Evolutionary conservation across 2,797 vertebrate species (phyloP).

Genomic region (Manis pentadactyla): DNA sequence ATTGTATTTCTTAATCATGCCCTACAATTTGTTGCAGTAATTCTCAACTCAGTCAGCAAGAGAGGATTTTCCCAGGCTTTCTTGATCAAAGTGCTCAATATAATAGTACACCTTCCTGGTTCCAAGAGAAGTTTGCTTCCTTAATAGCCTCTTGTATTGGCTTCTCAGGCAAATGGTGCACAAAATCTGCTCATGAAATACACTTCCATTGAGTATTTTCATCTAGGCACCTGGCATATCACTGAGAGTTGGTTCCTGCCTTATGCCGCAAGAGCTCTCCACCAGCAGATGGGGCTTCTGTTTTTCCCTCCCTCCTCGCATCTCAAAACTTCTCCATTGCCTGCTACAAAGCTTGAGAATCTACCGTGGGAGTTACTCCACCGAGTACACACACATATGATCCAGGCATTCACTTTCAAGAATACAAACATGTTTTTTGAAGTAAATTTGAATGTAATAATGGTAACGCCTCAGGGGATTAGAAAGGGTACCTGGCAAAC

Average conservation of each 20-base stretch:
- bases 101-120: background rate
- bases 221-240: background rate
- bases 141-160: background rate
- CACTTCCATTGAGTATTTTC: conserved; percentile 27
- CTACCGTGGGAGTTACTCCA: background rate
- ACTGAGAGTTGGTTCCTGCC: background rate
- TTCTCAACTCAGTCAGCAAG: background rate
- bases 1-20: conserved; percentile 16
- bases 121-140: conserved; percentile 22
- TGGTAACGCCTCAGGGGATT: background rate
- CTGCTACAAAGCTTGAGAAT: background rate
- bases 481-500: background rate
- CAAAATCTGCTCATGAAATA: conserved; percentile 22
- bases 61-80: background rate
- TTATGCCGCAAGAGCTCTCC: background rate
- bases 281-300: background rate
- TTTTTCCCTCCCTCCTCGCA: background rate
- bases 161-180: conserved; percentile 60
- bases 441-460: background rate
- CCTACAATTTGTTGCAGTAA: background rate
- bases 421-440: background rate
- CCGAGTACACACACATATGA: background rate
- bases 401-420: background rate
- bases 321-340: background rate
- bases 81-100: background rate